A percentile compares a stretch with the other conserved stretches of the same genome.
phyloP scores from a whole-genome alignment of 1,140 invertebrate genomes.

The Formica exsecta region DNA sequence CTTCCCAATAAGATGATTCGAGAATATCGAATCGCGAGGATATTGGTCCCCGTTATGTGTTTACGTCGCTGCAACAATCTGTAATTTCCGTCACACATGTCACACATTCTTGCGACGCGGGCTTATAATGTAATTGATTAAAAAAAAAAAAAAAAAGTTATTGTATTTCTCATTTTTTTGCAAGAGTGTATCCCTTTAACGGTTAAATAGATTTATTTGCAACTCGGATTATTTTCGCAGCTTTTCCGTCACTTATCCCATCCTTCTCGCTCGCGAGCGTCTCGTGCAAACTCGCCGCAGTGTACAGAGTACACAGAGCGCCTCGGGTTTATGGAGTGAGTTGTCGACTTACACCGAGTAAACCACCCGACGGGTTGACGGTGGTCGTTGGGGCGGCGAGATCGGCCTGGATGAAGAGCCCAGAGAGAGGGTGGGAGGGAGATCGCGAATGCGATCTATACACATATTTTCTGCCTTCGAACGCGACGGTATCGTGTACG shows the following conservation, averaged over 20 bases:
- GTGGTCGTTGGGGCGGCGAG: conserved; percentile 42
- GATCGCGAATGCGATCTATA: conserved; percentile 69
- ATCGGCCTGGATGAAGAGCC: conserved; percentile 59
- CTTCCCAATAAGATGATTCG: not conserved
- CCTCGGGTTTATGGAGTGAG: conserved; percentile 74
- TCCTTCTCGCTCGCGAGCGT: conserved; percentile 32
- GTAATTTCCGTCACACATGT: not conserved
- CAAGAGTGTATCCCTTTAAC: not conserved
- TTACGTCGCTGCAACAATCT: conserved; percentile 17
- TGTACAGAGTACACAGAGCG: conserved; percentile 76
- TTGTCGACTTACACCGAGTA: conserved; percentile 76
- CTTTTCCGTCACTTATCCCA: conserved; percentile 20
- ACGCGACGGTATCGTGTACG: conserved; percentile 50
- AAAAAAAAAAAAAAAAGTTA: no score
- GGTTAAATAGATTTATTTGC: conserved; percentile 23
- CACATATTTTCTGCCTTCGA: conserved; percentile 72
- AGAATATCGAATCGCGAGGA: conserved; percentile 15
- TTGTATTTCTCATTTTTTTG: not conserved
- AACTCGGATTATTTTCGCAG: conserved; percentile 13
- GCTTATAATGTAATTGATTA: not conserved
- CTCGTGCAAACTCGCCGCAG: conserved; percentile 72
- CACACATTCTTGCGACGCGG: not conserved
- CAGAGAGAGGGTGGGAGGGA: not conserved
- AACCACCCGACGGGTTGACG: conserved; percentile 63
- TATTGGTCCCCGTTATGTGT: not conserved